Conservation (phyloP, 2,113 vertebrate genomes). For the Climacteris rufus region DNA sequence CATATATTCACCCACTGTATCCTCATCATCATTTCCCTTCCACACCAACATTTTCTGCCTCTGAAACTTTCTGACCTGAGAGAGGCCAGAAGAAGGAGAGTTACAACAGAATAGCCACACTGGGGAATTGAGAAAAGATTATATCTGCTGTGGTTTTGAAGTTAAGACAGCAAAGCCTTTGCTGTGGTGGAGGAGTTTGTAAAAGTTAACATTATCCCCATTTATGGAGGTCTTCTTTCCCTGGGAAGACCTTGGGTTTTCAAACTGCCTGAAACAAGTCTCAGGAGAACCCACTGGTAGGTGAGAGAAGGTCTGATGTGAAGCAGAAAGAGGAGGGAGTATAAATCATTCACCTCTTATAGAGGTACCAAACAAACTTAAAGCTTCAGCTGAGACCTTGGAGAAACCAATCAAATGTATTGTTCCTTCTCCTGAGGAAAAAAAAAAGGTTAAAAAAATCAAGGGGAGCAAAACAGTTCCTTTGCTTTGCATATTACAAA, state of each 20-base stretch:
- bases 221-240: background rate
- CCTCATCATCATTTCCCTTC: background rate
- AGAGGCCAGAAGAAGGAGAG: background rate
- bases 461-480: constrained; percentile 29
- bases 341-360: background rate
- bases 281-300: background rate
- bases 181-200: background rate
- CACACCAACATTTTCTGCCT: background rate
- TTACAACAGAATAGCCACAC: background rate
- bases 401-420: background rate
- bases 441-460: background rate
- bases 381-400: background rate
- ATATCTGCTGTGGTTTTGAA: background rate
- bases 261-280: background rate
- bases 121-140: background rate
- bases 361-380: background rate
- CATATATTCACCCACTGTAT: background rate
- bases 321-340: background rate
- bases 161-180: background rate
- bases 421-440: background rate
- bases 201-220: background rate
- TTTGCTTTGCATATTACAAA: constrained; percentile 54
- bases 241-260: background rate
- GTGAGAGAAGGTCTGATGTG: background rate
- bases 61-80: background rate